These are phyloP conservation scores for Montipora cactus DNA, from an alignment of 64 coral and sea anemone species.

Conservation along the genomic window DNA sequence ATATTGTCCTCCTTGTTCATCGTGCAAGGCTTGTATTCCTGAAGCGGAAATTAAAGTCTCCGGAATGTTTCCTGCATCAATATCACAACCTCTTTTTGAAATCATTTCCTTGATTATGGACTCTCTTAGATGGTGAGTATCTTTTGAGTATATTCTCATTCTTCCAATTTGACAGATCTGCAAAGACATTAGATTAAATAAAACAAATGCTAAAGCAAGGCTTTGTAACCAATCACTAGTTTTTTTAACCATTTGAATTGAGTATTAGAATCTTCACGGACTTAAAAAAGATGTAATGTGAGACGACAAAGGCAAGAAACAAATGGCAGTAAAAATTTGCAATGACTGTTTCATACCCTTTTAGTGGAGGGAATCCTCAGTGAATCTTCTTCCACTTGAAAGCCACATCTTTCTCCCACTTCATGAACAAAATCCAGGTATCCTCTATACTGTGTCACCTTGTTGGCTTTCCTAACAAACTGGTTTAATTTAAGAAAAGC, in stretches of 20 bases:
- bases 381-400: slow-evolving; percentile 91
- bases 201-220: too few relatives aligned
- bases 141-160: slow-evolving; percentile 47
- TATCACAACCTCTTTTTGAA: slow-evolving; percentile 50
- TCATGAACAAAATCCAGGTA: slow-evolving; percentile 87
- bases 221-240: too few relatives aligned
- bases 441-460: slow-evolving; percentile 85
- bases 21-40: neutral
- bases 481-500: neutral
- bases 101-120: slow-evolving; percentile 67
- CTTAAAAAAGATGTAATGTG: too few relatives aligned
- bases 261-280: too few relatives aligned
- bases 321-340: neutral
- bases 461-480: slow-evolving; percentile 87
- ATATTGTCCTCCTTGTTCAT: neutral
- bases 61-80: slow-evolving; percentile 23
- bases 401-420: slow-evolving; percentile 86
- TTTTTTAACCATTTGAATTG: too few relatives aligned
- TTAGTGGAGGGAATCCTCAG: slow-evolving; percentile 98
- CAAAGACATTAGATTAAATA: neutral
- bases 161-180: slow-evolving; percentile 82
- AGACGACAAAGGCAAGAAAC: neutral
- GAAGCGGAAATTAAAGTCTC: slow-evolving; percentile 7
- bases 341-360: slow-evolving; percentile 56
- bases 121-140: neutral